Evolutionary conservation across 2,888 invertebrate species (phyloP).

Genomic region (Drosophila greeni): DNA sequence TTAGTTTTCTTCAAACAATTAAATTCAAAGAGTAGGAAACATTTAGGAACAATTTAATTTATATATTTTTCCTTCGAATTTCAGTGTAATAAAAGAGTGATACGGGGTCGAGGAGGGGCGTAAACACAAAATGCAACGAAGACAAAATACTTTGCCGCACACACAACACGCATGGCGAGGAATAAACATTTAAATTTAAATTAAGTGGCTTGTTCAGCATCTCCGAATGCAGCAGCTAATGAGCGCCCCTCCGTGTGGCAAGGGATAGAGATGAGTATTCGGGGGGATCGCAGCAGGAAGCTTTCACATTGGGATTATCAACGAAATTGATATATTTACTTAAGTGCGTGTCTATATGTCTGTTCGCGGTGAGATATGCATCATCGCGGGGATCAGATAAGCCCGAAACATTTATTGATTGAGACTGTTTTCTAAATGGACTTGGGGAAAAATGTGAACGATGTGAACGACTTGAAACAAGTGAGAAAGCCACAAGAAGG

Average conservation of each 20-base stretch:
- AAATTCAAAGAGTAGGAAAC: too few species aligned
- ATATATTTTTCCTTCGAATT: too few species aligned
- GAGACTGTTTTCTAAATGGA: constrained; percentile 9
- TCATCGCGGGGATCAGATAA: constrained; percentile 15
- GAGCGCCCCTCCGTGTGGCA: constrained; percentile 48
- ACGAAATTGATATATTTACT: constrained; percentile 43
- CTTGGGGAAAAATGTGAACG: not conserved
- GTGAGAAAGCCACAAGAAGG: not conserved
- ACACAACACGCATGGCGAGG: constrained; percentile 65
- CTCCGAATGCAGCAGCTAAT: constrained; percentile 71
- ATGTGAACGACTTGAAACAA: not conserved
- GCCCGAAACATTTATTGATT: constrained; percentile 12
- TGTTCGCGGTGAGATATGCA: constrained; percentile 10
- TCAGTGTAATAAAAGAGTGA: constrained; percentile 22
- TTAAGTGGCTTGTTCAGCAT: constrained; percentile 72
- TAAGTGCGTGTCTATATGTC: constrained; percentile 26
- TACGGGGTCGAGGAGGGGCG: not conserved
- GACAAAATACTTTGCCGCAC: constrained; percentile 70
- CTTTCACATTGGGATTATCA: constrained; percentile 40
- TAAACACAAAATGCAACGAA: constrained; percentile 34
- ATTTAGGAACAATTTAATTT: too few species aligned
- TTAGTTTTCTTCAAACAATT: too few species aligned
- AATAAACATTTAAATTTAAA: constrained; percentile 75
- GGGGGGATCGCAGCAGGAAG: constrained; percentile 57
- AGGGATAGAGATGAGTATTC: constrained; percentile 1